Conservation (phyloP, 2,113 vertebrate genomes). For the Neodon shergylaensis region DNA sequence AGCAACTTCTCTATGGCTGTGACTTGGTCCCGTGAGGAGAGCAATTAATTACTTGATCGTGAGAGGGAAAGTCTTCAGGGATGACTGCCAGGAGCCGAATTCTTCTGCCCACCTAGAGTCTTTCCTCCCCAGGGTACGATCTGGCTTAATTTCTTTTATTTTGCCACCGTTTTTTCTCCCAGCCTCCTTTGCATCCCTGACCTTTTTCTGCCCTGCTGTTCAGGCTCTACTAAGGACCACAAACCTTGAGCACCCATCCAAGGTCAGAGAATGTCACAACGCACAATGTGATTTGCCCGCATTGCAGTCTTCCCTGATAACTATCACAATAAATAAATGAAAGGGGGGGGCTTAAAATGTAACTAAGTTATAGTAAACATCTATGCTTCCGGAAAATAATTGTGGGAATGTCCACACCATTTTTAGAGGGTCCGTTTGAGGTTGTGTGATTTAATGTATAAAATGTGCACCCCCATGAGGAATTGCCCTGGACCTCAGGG, state of each 20-base stretch:
- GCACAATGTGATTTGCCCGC: background rate
- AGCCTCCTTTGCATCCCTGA: background rate
- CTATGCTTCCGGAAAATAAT: background rate
- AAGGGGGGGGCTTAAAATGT: background rate
- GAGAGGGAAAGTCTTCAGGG: background rate
- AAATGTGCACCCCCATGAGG: background rate
- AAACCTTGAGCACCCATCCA: background rate
- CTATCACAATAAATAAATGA: background rate
- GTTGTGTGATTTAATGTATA: slow-evolving; percentile 44
- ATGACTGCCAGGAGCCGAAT: background rate
- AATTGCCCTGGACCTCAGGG: slow-evolving; percentile 19
- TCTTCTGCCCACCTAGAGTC: background rate
- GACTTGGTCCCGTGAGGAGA: background rate
- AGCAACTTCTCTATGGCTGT: background rate
- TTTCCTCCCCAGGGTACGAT: background rate
- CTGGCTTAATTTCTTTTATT: background rate
- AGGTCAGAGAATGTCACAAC: background rate
- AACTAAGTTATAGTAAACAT: background rate
- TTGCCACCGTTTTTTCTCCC: background rate
- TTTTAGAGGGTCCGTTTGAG: background rate
- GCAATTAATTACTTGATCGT: background rate
- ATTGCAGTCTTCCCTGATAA: background rate
- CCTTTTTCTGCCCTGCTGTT: background rate
- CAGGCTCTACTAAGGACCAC: background rate
- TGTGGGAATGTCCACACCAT: background rate